phyloP scores from a whole-genome alignment of 2,888 invertebrate genomes.

The Lithodes maja region DNA sequence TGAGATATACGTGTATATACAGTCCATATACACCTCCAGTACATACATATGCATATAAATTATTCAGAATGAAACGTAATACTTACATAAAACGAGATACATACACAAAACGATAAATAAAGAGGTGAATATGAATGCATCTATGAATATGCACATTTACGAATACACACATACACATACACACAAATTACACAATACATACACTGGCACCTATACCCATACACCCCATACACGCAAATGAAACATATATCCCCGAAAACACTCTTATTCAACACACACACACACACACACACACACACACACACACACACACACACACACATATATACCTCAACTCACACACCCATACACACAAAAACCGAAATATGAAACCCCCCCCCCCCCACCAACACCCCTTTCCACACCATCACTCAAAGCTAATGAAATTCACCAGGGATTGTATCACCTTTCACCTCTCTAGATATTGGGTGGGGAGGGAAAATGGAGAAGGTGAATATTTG shows the following conservation, averaged over 20 bases:
- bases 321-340: slow-evolving; percentile 34
- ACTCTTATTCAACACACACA: slow-evolving; percentile 5
- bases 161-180: slow-evolving; percentile 39
- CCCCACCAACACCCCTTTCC: too few relatives aligned
- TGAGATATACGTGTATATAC: too few relatives aligned
- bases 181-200: slow-evolving; percentile 33
- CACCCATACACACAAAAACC: too few relatives aligned
- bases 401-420: too few relatives aligned
- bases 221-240: neutral
- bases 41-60: too few relatives aligned
- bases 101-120: neutral
- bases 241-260: neutral
- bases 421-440: too few relatives aligned
- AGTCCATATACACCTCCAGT: too few relatives aligned
- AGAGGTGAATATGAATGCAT: neutral
- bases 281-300: slow-evolving; percentile 44
- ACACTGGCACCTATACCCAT: slow-evolving; percentile 28
- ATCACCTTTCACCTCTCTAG: neutral
- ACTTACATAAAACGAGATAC: too few relatives aligned
- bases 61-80: too few relatives aligned
- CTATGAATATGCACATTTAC: slow-evolving; percentile 3
- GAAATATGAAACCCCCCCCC: too few relatives aligned
- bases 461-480: neutral
- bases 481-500: neutral
- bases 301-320: slow-evolving; percentile 43